phyloP scores from a whole-genome alignment of 2,888 invertebrate species.

The Oligia latruncula region DNA sequence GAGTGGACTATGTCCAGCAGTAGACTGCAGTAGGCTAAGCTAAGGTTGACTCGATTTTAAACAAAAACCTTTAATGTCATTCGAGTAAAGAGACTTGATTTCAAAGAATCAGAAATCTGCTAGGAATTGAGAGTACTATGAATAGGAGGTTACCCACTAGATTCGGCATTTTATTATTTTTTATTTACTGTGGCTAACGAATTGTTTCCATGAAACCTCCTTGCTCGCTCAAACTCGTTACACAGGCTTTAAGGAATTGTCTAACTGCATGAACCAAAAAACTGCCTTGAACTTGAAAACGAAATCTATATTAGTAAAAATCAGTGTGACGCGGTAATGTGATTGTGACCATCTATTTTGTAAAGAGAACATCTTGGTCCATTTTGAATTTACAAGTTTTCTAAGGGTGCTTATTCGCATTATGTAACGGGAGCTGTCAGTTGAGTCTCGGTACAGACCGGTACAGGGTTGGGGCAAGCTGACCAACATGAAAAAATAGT shows the following conservation, averaged over 20 bases:
- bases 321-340: background rate
- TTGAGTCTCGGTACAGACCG: background rate
- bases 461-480: background rate
- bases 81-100: background rate
- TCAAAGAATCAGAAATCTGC: too few relatives aligned
- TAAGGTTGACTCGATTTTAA: background rate
- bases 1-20: too few relatives aligned
- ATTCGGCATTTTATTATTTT: background rate
- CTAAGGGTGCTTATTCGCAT: background rate
- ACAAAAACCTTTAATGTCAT: background rate
- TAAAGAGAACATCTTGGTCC: background rate
- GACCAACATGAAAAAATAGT: background rate
- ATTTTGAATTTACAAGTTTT: slow-evolving; percentile 1
- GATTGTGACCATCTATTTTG: too few relatives aligned
- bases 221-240: slow-evolving; percentile 27
- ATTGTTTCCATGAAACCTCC: slow-evolving; percentile 2
- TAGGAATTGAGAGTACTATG: background rate
- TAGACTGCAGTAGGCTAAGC: background rate
- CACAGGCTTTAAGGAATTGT: slow-evolving; percentile 11
- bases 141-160: too few relatives aligned
- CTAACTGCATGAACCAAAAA: background rate
- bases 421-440: background rate
- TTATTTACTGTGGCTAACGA: background rate
- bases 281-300: slow-evolving; percentile 2
- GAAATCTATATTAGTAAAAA: background rate